phyloP scores from a whole-genome alignment of 30 jellyfish, hydroid and myxozoan genomes.

The Hydractinia symbiolongicarpus region DNA sequence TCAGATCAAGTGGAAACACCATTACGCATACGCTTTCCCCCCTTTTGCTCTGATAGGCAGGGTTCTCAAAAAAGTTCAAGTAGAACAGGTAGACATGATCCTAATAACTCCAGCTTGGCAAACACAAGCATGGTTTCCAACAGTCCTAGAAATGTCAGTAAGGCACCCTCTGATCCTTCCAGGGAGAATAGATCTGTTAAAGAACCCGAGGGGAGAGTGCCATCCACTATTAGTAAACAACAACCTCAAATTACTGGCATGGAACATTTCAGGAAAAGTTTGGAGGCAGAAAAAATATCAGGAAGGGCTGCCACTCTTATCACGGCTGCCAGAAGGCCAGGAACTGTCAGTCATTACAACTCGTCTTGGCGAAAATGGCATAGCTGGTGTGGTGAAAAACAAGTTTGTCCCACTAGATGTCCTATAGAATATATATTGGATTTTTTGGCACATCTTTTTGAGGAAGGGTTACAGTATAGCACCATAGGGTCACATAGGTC shows the following conservation, averaged over 20 bases:
- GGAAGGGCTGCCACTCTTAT: too few relatives aligned
- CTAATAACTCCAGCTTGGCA: constrained; percentile 23
- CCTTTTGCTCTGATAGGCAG: constrained; percentile 20
- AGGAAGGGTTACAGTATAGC: constrained; percentile 7
- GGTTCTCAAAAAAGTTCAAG: constrained; percentile 12
- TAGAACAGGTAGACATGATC: constrained; percentile 3
- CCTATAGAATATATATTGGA: constrained; percentile 22
- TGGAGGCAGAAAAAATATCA: too few relatives aligned
- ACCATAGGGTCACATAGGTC: constrained; percentile 22
- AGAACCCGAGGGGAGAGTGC: too few relatives aligned
- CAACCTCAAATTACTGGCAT: too few relatives aligned
- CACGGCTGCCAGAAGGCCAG: too few relatives aligned
- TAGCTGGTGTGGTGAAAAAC: constrained; percentile 37
- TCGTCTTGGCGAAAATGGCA: constrained; percentile 37
- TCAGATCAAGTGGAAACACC: constrained; percentile 1
- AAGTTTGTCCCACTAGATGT: too few relatives aligned
- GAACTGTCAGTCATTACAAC: too few relatives aligned
- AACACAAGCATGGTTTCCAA: constrained; percentile 13
- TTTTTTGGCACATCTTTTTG: constrained; percentile 24
- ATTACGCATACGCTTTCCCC: constrained; percentile 6
- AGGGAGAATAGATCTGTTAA: too few relatives aligned
- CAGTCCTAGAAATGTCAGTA: constrained; percentile 18
- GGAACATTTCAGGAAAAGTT: too few relatives aligned
- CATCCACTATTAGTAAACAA: too few relatives aligned
- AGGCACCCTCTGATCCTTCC: too few relatives aligned